Conservation (phyloP, 2,797 vertebrate genomes). For the Pseudochaenichthys georgianus region DNA sequence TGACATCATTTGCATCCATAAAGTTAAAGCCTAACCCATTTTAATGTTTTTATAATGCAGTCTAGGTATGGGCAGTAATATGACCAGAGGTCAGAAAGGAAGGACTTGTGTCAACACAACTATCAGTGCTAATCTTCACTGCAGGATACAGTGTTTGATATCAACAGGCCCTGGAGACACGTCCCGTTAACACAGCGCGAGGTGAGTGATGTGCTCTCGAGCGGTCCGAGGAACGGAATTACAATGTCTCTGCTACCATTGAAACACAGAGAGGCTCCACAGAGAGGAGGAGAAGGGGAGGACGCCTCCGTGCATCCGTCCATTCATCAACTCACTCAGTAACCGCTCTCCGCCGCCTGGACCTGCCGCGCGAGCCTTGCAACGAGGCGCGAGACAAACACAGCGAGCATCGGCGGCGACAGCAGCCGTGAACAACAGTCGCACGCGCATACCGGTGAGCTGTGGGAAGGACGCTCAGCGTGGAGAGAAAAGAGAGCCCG, state of each 20-base stretch:
- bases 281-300: conserved; percentile 53
- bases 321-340: conserved; percentile 50
- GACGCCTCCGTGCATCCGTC: conserved; percentile 54
- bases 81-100: conserved; percentile 19
- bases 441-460: conserved; percentile 56
- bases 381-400: conserved; percentile 61
- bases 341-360: conserved; percentile 57
- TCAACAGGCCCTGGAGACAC: conserved; percentile 63
- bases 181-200: conserved; percentile 43
- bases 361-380: conserved; percentile 69
- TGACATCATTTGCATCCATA: not conserved
- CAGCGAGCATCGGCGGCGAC: conserved; percentile 40
- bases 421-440: conserved; percentile 55
- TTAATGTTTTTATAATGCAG: not conserved
- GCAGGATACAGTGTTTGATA: conserved; percentile 47
- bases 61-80: conserved; percentile 2
- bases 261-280: conserved; percentile 34
- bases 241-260: conserved; percentile 47
- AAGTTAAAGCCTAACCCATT: not conserved
- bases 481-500: conserved; percentile 25
- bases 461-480: conserved; percentile 37
- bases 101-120: conserved; percentile 45
- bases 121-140: conserved; percentile 40
- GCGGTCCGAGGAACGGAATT: conserved; percentile 29
- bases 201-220: conserved; percentile 49